phyloP scores from a whole-genome alignment of 2,888 invertebrate genomes.

The Pterostichus niger region DNA sequence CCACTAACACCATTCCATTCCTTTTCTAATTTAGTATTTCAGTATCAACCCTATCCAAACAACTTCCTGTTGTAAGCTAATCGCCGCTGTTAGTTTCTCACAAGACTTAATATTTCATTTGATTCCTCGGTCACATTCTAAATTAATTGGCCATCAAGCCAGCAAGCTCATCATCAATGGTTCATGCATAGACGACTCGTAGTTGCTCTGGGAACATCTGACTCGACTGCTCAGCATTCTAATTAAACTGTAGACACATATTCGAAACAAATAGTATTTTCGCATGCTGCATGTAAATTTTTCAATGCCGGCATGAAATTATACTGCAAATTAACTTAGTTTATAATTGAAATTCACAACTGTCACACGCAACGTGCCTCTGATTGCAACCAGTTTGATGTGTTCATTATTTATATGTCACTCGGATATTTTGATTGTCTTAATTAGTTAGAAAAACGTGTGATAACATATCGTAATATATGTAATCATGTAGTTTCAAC shows the following conservation, averaged over 20 bases:
- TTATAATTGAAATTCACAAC: conserved; percentile 65
- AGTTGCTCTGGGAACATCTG: background rate
- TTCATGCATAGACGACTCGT: background rate
- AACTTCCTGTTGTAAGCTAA: conserved; percentile 7
- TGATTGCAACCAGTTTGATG: conserved; percentile 61
- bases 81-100: conserved; percentile 9
- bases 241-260: conserved; percentile 58
- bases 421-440: conserved; percentile 49
- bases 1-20: too few species aligned
- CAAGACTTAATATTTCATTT: conserved; percentile 15
- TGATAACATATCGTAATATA: conserved; percentile 43
- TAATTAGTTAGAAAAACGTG: conserved; percentile 43
- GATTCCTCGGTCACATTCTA: background rate
- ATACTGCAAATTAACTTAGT: conserved; percentile 51
- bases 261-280: conserved; percentile 64
- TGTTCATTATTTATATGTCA: conserved; percentile 58
- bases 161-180: background rate
- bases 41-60: background rate
- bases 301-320: conserved; percentile 62
- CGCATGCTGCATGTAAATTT: conserved; percentile 59
- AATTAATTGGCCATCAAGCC: background rate
- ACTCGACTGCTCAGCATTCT: conserved; percentile 27
- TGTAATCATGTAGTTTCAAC: conserved; percentile 24
- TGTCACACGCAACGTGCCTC: conserved; percentile 61
- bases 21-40: too few species aligned